Evolutionary conservation across 2,797 vertebrate species (phyloP).

Genomic region (Propithecus perrieri): DNA sequence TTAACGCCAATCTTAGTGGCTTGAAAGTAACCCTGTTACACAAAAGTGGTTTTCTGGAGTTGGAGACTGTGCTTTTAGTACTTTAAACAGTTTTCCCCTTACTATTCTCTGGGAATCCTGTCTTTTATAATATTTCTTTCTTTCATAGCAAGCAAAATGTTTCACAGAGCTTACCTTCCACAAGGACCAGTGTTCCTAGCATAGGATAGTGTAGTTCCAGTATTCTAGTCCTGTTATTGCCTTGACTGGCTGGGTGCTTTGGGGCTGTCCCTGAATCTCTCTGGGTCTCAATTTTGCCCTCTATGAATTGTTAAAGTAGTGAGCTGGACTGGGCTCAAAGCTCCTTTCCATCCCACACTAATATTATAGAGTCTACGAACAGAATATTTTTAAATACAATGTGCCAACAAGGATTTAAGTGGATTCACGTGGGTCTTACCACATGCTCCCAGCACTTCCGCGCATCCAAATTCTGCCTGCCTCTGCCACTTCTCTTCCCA

Average conservation of each 20-base stretch:
- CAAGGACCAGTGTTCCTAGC: background rate
- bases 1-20: background rate
- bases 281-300: background rate
- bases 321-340: background rate
- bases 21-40: background rate
- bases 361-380: background rate
- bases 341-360: background rate
- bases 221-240: background rate
- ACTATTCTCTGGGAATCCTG: background rate
- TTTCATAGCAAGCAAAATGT: background rate
- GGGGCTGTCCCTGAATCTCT: background rate
- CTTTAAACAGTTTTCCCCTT: background rate
- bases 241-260: background rate
- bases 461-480: background rate
- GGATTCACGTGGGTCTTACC: background rate
- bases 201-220: too few species aligned
- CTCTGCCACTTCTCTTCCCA: background rate
- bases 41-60: background rate
- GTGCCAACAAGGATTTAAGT: background rate
- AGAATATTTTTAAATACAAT: background rate
- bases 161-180: background rate
- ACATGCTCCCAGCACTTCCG: background rate
- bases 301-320: background rate
- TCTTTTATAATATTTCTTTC: background rate
- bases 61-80: background rate